Evolutionary conservation across 1,140 invertebrate genomes (phyloP), one percentile per base, ranked within the genome.

Genomic region (Sitophilus oryzae): DNA sequence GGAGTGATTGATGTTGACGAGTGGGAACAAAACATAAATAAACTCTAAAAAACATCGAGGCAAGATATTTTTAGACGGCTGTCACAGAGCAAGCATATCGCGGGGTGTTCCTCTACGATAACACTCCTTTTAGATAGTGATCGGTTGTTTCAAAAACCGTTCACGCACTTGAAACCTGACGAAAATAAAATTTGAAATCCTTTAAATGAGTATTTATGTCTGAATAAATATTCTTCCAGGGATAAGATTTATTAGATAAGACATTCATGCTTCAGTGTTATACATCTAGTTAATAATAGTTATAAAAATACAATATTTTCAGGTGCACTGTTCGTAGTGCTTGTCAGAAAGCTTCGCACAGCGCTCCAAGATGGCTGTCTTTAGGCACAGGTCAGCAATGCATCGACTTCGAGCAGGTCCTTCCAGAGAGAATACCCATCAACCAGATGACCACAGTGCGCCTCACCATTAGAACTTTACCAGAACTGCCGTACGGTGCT

Each of bases 361-460:
- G 89, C 63, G 88, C 90, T 46, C 90, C 93, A 1, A 78, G 93
- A 20, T 98, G 94, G 94, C 73, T 97, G 16, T 92, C 92, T 0
- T 78, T 95, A 57, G 90, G 89, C 20, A 90, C 87, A 14, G 89
- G 91, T 2, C 90, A 93, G 62, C 91, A 95, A 64, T 97, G 94
- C 70, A 96, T 96, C 64, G 92, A 95, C 71, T 96, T 98, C 71
- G 91, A 95, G 69, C 88, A 91, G 67, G 90, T 96, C 36, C 73
- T 84, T 23, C 93, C 94, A 0, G 90, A 94, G 73, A 83, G 86
- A 53, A 89, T 95, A 65, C 89, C 93, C 16, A 86, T 93, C 55
- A 86, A 82, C 66, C 88, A 92, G 72, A 81, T 88, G 70, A 83
- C 84, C 3, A 87, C 83, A 42, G 89, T 96, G 5, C 86, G 90